Evolutionary conservation across 2,797 vertebrate genomes (phyloP), one percentile per base, ranked within the genome.

Genomic region (Pelodytes ibericus): DNA sequence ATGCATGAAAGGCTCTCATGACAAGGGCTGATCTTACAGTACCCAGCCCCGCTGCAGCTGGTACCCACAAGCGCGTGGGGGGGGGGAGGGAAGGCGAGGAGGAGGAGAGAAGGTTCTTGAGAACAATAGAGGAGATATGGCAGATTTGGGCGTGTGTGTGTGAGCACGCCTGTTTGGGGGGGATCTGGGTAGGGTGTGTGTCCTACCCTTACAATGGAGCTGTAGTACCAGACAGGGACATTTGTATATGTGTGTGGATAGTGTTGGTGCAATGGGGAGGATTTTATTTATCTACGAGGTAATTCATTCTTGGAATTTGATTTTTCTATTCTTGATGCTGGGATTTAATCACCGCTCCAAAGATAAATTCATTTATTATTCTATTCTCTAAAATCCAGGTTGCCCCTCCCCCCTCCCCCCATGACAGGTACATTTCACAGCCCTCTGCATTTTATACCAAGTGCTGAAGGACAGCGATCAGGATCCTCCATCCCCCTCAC

Each of bases 61-160:
- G 72, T 74, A 75, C 71, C 71, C 68, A 75, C 63, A 70, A 47
- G 66, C 61, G 61, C 62, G 71, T 69, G 66, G 41, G 25, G 63
- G 27, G 60, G 62, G 25, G 59, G 39, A 7, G 33, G 75, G 75
- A 26, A 36, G 33, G 33, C n/a, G n/a, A n/a, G 49, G 56, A 59
- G 65, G 49, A 58, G 75, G 61, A 57, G 75, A 58, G 74, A 64
- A 51, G 71, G 58, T 77, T 70, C 70, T 78, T 72, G 76, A 78
- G 76, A 78, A 78, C 76, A 78, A 78, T 78, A 78, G 76, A 78
- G 36, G 63, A 72, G 70, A 78, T 31, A 72, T 78, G 70, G 70
- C 76, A 61, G 56, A 36, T 41, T 49, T 78, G 71, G 70, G 69
- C 65, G 74, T 69, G 47, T 47, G 49, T 25, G 53, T 60, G 62